Conservation (phyloP, 2,888 invertebrate genomes). For the Drosophila nr. perissopoda region DNA sequence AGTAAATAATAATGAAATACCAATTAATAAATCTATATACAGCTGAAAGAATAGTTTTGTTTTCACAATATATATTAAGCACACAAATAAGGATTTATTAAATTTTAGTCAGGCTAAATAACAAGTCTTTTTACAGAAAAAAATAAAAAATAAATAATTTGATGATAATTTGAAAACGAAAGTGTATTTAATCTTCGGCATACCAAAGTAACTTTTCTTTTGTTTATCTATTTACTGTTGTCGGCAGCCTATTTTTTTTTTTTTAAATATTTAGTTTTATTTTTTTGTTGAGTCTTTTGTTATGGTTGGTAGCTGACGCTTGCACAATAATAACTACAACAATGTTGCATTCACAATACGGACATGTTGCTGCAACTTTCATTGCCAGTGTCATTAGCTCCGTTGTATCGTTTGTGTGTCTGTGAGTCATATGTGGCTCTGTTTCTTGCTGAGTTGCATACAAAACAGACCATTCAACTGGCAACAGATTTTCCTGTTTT, state of each 20-base stretch:
- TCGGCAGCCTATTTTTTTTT: conserved; percentile 22
- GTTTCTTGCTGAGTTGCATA: conserved; percentile 57
- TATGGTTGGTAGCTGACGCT: conserved; percentile 45
- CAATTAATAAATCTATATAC: not conserved
- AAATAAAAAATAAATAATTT: not conserved
- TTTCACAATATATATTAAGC: not conserved
- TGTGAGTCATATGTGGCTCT: conserved; percentile 40
- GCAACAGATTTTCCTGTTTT: conserved; percentile 48
- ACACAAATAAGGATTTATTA: not conserved
- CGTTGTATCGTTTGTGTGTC: conserved; percentile 25
- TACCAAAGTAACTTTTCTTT: not conserved
- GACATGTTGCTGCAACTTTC: conserved; percentile 67
- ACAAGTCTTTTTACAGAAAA: not conserved
- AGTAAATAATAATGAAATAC: not conserved
- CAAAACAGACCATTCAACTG: conserved; percentile 74
- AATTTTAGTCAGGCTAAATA: not conserved
- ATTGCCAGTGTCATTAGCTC: conserved; percentile 77
- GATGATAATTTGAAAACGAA: not conserved
- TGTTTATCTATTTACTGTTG: conserved; percentile 25
- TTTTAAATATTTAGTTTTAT: not conserved
- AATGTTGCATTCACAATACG: conserved; percentile 52
- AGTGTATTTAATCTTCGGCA: not conserved
- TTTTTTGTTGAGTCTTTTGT: conserved; percentile 17
- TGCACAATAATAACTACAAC: conserved; percentile 56
- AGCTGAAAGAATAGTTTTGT: not conserved